Evolutionary conservation across 1,140 invertebrate species (phyloP).

Genomic region (Lethrus apterus): DNA sequence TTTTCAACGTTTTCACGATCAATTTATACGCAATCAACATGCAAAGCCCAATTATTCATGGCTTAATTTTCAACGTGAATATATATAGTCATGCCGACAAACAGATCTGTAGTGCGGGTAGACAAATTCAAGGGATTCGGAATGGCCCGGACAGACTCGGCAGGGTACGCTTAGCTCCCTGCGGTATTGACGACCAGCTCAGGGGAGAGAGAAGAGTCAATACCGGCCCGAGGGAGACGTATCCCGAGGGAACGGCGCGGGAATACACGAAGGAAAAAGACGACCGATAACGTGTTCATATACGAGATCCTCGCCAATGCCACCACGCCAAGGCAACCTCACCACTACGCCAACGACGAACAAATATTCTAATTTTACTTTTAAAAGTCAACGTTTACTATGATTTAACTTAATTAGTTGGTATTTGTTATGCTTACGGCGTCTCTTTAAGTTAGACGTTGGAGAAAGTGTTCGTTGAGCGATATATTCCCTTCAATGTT

Average conservation of each 20-base stretch:
- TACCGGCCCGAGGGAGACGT: slow-evolving; percentile 39
- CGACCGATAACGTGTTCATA: slow-evolving; percentile 24
- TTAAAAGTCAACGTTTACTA: no score
- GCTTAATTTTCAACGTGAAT: no score
- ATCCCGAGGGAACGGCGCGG: slow-evolving; percentile 29
- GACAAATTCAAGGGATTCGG: slow-evolving; percentile 21
- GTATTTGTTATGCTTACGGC: no score
- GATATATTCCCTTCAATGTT: no score
- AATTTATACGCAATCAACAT: no score
- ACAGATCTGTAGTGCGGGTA: slow-evolving; percentile 19
- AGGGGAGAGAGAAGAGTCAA: slow-evolving; percentile 41
- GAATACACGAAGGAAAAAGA: slow-evolving; percentile 17
- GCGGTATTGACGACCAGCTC: slow-evolving; percentile 42
- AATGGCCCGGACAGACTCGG: slow-evolving; percentile 23
- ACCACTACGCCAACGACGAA: slow-evolving; percentile 2
- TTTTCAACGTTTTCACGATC: no score
- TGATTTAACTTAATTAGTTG: no score
- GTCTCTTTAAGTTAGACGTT: no score
- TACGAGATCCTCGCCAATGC: slow-evolving; percentile 3
- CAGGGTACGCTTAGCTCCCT: slow-evolving; percentile 34
- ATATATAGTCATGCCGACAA: slow-evolving; percentile 15
- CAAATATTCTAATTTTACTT: no score
- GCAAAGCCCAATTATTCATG: no score
- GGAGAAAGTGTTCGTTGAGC: no score
- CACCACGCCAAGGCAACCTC: neutral